phyloP scores from a whole-genome alignment of 2,888 invertebrate genomes.

The Lysandra bellargus region DNA sequence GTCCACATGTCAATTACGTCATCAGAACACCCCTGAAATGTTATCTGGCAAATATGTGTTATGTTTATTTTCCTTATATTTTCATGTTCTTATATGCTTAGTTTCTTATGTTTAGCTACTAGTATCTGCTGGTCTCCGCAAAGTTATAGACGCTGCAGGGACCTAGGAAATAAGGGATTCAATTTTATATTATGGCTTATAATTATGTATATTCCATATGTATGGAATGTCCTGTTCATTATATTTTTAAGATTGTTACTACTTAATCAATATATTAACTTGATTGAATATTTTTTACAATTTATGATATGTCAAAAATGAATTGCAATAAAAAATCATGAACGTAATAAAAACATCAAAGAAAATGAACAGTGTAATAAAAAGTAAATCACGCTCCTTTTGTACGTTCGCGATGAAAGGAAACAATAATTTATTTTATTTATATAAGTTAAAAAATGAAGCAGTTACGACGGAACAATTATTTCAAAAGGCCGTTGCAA shows the following conservation, averaged over 20 bases:
- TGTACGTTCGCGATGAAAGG: slow-evolving; percentile 17
- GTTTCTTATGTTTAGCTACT: no score
- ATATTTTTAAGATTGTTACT: no score
- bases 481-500: slow-evolving; percentile 14
- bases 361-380: neutral
- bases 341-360: neutral
- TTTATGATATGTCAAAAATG: neutral
- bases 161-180: no score
- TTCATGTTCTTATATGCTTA: neutral
- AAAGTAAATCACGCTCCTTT: slow-evolving; percentile 8
- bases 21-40: neutral
- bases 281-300: no score
- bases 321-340: neutral
- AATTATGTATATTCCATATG: no score
- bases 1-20: slow-evolving; percentile 1
- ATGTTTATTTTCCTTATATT: slow-evolving; percentile 9
- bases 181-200: no score
- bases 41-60: neutral
- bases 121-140: no score
- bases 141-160: no score
- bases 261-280: no score
- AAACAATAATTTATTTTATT: slow-evolving; percentile 20
- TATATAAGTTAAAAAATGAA: slow-evolving; percentile 18
- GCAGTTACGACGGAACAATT: neutral
- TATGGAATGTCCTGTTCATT: no score